Evolutionary conservation across 2,888 invertebrate species (phyloP).

Genomic region (Nineta flava): DNA sequence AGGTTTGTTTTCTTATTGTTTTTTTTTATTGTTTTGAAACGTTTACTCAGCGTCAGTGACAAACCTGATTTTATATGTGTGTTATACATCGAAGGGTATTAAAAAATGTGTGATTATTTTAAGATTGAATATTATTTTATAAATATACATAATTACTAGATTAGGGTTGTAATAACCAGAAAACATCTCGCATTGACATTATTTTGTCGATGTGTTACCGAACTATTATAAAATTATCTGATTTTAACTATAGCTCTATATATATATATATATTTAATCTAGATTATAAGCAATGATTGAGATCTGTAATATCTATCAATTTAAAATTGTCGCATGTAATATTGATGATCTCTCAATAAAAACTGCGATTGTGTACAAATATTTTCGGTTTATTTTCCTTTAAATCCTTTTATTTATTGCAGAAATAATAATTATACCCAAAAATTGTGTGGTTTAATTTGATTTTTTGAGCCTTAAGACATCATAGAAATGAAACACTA

Average conservation of each 20-base stretch:
- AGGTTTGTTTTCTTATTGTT: background rate
- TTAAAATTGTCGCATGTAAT: background rate
- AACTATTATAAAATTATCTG: slow-evolving; percentile 1
- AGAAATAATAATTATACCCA: too few species aligned
- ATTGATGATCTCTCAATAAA: slow-evolving; percentile 3
- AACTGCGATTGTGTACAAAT: slow-evolving; percentile 2
- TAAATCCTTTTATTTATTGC: too few species aligned
- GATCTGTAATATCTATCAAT: background rate
- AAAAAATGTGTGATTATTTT: too few species aligned
- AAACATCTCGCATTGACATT: background rate
- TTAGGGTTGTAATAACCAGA: background rate
- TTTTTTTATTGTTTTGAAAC: background rate
- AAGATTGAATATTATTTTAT: background rate
- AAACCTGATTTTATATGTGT: background rate
- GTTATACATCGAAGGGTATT: too few species aligned
- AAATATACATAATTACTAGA: background rate
- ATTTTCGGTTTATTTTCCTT: background rate
- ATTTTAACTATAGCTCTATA: background rate
- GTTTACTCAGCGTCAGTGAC: background rate
- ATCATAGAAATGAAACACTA: too few species aligned
- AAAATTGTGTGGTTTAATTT: too few species aligned
- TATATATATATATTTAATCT: background rate
- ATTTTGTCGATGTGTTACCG: background rate
- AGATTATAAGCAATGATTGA: slow-evolving; percentile 1
- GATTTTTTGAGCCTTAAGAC: too few species aligned